Evolutionary conservation across 2,797 vertebrate genomes (phyloP), one percentile per base, ranked within the genome.

Genomic region (Prionace glauca): DNA sequence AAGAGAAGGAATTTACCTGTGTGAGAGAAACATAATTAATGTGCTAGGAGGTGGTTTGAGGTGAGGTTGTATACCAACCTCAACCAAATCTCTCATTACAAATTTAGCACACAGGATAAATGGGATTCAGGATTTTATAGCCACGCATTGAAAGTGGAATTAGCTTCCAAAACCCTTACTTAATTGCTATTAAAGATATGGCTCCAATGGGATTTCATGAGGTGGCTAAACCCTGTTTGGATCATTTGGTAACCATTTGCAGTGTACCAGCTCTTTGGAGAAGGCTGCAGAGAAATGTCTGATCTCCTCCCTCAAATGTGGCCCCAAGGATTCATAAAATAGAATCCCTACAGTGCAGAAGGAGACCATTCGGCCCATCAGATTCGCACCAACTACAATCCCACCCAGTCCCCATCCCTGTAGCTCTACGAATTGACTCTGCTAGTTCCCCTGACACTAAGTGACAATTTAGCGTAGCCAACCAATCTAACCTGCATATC

Each of bases 41-140:
- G 71, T 32, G 71, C 93, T 95, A 26, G 16, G 26, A 56, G 71
- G 71, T 18, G 77, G 45, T 18, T 77, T 77, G 41, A 20, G 45
- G 8, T 56, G 41, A 95, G 26, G 41, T 74, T 95, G 77, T 50
- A 12, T 77, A 71, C 93, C 71, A 74, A 1, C 69, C 56, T 50
- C 71, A 95, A 71, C 60, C 72, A 77, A 29, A 32, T 95, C 29
- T 77, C 24, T 95, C 71, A 95, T 74, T 95, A 95, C 71, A 77
- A 32, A 95, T 95, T 72, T 74, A 72, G 26, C 56, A 5, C 56
- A 60, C 26, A n/a, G 71, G 71, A 95, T 77, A 77, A 77, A 50
- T 26, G n/a, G 50, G 93, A 32, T 95, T 95, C 77, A 74, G 41
- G 93, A 50, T 69, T 74, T 77, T 77, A 12, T 22, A n/a, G 93